Evolutionary conservation across 92 coral and sea anemone genomes (phyloP), one percentile per base, ranked within the genome.

Genomic region (Chrysogorgia sp.): DNA sequence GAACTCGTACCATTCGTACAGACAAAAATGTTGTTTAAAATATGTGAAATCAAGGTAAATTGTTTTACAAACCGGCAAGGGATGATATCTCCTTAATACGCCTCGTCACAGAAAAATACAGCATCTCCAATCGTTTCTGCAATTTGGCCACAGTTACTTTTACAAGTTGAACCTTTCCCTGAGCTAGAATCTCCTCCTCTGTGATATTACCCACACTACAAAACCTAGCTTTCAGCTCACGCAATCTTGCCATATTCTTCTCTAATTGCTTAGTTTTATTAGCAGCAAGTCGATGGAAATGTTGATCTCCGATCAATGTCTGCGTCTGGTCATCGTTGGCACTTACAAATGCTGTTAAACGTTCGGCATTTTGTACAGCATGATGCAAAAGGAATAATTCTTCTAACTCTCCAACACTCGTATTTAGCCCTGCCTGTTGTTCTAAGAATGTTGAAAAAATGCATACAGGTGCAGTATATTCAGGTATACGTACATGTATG

Each of bases 51-150:
- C n/a, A n/a, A n/a, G n/a, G n/a, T n/a, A n/a, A n/a, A n/a, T n/a
- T n/a, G n/a, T n/a, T n/a, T n/a, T n/a, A 19, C 48, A 1, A n/a
- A 65, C 71, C 71, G 37, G 71, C 71, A 1, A 65, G 71, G 2
- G 71, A 65, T 34, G 71, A 65, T 1, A 65, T 65, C 52, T 65
- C 71, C 71, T 65, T 65, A 6, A 34, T 9, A 1, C 50, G 50
- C 24, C 71, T 65, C n/a, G 71, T 21, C 6, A 65, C 19, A 34
- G 49, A 65, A 21, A 65, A 65, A 35, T 33, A 65, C 23, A 65
- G 71, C 71, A 65, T 65, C 24, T 65, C 71, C 50, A 65, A 65
- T 29, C 20, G 32, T 29, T 2, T 65, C 37, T 65, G 71, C 23
- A 65, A n/a, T 34, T n/a, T n/a, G n/a, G n/a, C n/a, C n/a, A n/a